Evolutionary conservation across 2,888 invertebrate genomes (phyloP).

Genomic region (Serrognathus titanus): DNA sequence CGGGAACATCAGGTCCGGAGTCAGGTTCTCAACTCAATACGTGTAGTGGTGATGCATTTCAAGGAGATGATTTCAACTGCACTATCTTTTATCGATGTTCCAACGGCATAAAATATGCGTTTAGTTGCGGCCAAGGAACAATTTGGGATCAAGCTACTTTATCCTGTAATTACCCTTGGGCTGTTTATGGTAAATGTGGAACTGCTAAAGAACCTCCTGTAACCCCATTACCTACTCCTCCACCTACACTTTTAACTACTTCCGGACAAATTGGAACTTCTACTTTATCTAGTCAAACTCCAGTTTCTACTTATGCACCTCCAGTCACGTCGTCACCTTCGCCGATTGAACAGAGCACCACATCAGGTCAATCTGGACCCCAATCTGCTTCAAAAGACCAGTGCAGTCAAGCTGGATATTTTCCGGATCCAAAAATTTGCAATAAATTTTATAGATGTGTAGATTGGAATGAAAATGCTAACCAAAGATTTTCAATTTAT

Average conservation of each 20-base stretch:
- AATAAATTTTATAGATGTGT: conserved; percentile 42
- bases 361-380: neutral
- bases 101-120: conserved; percentile 63
- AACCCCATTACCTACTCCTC: neutral
- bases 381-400: neutral
- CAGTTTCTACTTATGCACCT: conserved; percentile 2
- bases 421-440: conserved; percentile 38
- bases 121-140: conserved; percentile 72
- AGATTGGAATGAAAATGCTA: conserved; percentile 25
- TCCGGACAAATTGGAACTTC: conserved; percentile 9
- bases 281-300: conserved; percentile 14
- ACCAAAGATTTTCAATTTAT: conserved; percentile 24
- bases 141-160: conserved; percentile 69
- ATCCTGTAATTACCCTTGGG: conserved; percentile 70
- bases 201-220: conserved; percentile 14
- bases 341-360: neutral
- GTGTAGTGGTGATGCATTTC: conserved; percentile 51
- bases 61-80: conserved; percentile 66
- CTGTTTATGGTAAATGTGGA: conserved; percentile 55
- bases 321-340: neutral
- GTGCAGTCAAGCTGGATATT: conserved; percentile 38
- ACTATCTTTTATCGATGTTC: conserved; percentile 76
- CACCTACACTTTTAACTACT: conserved; percentile 10
- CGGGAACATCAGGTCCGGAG: conserved; percentile 7
- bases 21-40: too few species aligned